Evolutionary conservation across 37 sponge, comb jelly and placozoan species (phyloP).

Genomic region (Dysidea cf. avara): DNA sequence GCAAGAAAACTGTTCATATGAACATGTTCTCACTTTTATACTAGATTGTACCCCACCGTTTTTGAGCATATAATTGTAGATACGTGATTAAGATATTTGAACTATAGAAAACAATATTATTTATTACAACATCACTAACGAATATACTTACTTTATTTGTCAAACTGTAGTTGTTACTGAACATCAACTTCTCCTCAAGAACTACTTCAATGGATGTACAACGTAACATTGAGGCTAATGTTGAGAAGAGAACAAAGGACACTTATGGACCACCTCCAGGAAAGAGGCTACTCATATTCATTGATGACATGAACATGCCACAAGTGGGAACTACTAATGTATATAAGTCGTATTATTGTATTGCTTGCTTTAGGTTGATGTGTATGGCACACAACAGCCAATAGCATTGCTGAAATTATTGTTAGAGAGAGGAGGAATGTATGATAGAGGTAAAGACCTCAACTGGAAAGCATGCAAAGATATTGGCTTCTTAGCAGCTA

Average conservation of each 20-base stretch:
- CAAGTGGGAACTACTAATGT: conserved; percentile 30
- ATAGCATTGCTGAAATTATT: conserved; percentile 96
- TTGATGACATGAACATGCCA: conserved; percentile 99
- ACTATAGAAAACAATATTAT: background rate
- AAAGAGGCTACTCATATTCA: conserved; percentile 92
- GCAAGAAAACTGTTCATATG: too few relatives aligned
- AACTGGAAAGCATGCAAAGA: conserved; percentile 94
- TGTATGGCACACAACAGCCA: conserved; percentile 98
- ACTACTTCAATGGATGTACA: conserved; percentile 99
- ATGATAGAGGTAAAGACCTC: conserved; percentile 96
- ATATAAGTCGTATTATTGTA: background rate
- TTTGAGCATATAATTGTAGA: background rate
- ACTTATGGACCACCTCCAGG: conserved; percentile 96
- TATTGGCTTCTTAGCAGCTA: conserved; percentile 90
- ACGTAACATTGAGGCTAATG: conserved; percentile 93
- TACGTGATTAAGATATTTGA: background rate
- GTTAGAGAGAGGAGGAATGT: conserved; percentile 97
- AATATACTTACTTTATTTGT: conserved; percentile 3
- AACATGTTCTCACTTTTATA: too few relatives aligned
- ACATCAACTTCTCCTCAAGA: conserved; percentile 97
- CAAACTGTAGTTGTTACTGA: conserved; percentile 72
- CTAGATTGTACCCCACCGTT: background rate
- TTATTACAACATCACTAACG: too few relatives aligned
- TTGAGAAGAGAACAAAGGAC: conserved; percentile 98
- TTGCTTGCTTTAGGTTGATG: conserved; percentile 69